phyloP scores from a whole-genome alignment of 2,797 vertebrate genomes.

The Chiloscyllium punctatum region DNA sequence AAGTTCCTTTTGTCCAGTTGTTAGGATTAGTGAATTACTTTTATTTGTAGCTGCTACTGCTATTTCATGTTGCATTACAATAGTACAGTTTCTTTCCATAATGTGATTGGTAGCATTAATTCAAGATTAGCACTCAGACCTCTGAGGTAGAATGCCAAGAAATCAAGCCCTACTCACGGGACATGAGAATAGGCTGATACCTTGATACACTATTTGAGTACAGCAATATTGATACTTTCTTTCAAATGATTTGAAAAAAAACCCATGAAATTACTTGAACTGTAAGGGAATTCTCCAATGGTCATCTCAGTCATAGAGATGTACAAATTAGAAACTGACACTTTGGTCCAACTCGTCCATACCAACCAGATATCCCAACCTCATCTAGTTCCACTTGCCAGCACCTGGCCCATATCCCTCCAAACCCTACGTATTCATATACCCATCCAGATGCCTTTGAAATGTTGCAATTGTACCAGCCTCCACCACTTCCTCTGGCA shows the following conservation, averaged over 20 bases:
- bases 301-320: not conserved
- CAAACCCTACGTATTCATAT: too few species aligned
- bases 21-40: not conserved
- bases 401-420: too few species aligned
- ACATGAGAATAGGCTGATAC: not conserved
- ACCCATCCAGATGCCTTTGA: too few species aligned
- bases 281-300: not conserved
- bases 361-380: too few species aligned
- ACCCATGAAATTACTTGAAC: not conserved
- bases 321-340: too few species aligned
- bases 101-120: not conserved
- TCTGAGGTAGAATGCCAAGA: not conserved
- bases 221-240: not conserved
- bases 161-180: not conserved
- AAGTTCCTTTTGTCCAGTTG: not conserved
- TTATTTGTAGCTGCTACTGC: too few species aligned
- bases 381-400: too few species aligned
- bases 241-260: not conserved
- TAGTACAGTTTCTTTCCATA: not conserved
- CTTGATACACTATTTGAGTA: not conserved
- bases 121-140: not conserved
- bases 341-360: too few species aligned
- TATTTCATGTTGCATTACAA: not conserved
- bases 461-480: too few species aligned
- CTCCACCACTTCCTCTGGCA: too few species aligned